Percentiles rank a stretch among this genome's conserved stretches.
These are phyloP conservation scores for Callorhinus ursinus DNA, from an alignment of 2,113 vertebrate genomes.

Conservation along the genomic window DNA sequence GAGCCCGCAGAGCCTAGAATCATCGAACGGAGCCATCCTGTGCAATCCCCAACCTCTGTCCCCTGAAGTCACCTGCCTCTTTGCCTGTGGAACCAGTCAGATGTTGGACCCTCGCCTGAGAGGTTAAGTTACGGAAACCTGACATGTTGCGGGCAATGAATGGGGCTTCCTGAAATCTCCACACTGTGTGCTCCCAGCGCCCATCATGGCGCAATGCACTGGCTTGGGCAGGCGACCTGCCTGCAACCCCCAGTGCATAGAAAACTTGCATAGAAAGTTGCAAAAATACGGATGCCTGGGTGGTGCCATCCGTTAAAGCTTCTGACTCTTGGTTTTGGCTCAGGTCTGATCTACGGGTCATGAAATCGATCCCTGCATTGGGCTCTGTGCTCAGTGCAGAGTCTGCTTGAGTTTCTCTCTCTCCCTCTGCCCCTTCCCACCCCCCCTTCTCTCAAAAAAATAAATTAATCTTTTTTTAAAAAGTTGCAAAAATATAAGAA, in stretches of 20 bases:
- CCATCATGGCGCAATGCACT: background rate
- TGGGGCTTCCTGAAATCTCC: background rate
- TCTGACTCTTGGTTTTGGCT: background rate
- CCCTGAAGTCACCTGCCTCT: background rate
- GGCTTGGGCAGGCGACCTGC: background rate
- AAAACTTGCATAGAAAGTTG: background rate
- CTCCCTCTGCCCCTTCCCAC: background rate
- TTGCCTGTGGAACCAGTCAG: background rate
- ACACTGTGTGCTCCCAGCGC: accelerated
- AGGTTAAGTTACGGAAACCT: background rate
- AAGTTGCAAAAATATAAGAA: background rate
- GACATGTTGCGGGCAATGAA: background rate
- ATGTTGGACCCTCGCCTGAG: background rate
- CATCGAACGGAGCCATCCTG: background rate
- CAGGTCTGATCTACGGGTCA: background rate
- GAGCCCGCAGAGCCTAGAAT: constrained; percentile 57
- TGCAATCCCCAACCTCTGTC: background rate
- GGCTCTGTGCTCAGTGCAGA: background rate
- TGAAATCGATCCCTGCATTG: background rate
- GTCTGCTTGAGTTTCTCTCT: background rate
- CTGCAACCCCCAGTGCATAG: background rate
- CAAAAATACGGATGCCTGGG: background rate
- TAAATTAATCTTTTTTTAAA: background rate
- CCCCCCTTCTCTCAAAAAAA: background rate
- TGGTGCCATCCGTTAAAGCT: background rate